phyloP scores from a whole-genome alignment of 2,113 vertebrate genomes.

The Meles meles region DNA sequence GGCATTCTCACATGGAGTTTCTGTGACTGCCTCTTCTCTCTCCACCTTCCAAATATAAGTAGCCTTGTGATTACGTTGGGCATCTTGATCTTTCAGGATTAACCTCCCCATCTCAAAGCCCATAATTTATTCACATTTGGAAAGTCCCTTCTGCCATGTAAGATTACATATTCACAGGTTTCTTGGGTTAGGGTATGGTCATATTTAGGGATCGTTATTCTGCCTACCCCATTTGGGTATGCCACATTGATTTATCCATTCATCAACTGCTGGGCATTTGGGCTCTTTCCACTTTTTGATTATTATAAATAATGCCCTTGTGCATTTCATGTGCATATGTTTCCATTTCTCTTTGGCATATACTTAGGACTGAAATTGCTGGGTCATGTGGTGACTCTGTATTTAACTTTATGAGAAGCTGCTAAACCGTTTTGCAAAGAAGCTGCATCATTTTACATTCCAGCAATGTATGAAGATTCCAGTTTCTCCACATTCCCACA shows the following conservation, averaged over 20 bases:
- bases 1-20: not conserved
- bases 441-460: not conserved
- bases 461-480: not conserved
- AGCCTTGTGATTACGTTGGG: not conserved
- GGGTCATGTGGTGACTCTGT: not conserved
- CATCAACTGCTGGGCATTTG: not conserved
- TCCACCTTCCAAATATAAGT: not conserved
- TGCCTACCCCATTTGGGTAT: not conserved
- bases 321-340: not conserved
- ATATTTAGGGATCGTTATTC: not conserved
- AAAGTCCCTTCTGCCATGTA: not conserved
- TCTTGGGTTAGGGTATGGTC: not conserved
- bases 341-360: not conserved
- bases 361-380: not conserved
- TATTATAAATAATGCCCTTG: not conserved
- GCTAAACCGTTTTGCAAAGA: not conserved
- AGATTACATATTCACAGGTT: not conserved
- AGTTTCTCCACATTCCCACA: not conserved
- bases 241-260: not conserved
- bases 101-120: not conserved
- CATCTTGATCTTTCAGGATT: not conserved
- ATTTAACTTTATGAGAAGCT: not conserved
- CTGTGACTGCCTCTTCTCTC: not conserved
- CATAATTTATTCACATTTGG: not conserved
- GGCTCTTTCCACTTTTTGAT: not conserved